These are phyloP conservation scores for Brachionus koreanus DNA, from an alignment of 1,140 invertebrate species.

Conservation along the genomic window DNA sequence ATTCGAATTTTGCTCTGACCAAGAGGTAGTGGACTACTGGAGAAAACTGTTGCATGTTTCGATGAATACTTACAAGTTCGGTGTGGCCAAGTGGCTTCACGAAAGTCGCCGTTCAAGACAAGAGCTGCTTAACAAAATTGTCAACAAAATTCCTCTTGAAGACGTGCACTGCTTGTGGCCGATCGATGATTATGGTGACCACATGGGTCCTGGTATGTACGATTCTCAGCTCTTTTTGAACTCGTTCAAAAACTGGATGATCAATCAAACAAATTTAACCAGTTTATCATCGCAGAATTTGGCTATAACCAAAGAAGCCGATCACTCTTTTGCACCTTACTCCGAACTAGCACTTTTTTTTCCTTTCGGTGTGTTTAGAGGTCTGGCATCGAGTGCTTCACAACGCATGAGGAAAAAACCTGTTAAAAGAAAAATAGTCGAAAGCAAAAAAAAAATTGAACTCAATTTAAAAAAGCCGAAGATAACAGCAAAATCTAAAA, in stretches of 20 bases:
- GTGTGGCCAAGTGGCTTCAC: slow-evolving; percentile 9
- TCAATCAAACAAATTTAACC: slow-evolving; percentile 12
- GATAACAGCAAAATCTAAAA: not conserved
- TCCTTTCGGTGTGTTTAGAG: slow-evolving; percentile 30
- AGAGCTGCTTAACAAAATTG: slow-evolving; percentile 13
- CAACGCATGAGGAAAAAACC: not conserved
- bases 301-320: slow-evolving; percentile 23
- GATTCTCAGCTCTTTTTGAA: slow-evolving; percentile 41
- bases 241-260: slow-evolving; percentile 34
- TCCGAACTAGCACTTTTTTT: slow-evolving; percentile 16
- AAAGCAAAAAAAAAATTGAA: not conserved
- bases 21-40: slow-evolving; percentile 20
- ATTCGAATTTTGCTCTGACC: slow-evolving; percentile 1
- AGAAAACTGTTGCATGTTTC: slow-evolving; percentile 32
- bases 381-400: not conserved
- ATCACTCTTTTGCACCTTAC: slow-evolving; percentile 15
- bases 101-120: slow-evolving; percentile 3
- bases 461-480: not conserved
- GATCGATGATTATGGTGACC: not conserved
- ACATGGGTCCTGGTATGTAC: slow-evolving; percentile 38
- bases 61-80: slow-evolving; percentile 40
- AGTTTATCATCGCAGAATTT: not conserved
- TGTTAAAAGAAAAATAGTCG: not conserved
- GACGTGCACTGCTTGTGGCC: not conserved
- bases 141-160: not conserved